These are phyloP conservation scores for Noctua janthe DNA, from an alignment of 2,888 invertebrate species.

Conservation along the genomic window DNA sequence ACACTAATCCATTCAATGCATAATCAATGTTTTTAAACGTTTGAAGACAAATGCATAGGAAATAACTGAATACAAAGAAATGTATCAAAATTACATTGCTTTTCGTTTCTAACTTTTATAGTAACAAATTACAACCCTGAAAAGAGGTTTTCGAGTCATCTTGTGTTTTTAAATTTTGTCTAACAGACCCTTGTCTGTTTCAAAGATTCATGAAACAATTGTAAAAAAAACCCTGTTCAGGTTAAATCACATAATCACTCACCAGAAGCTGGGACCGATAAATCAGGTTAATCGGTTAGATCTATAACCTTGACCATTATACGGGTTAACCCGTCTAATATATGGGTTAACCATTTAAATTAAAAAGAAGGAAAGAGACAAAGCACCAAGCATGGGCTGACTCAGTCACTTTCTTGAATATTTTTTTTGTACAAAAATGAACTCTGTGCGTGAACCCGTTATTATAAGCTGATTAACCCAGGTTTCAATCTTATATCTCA, in stretches of 20 bases:
- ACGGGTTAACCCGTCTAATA: neutral
- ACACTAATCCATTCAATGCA: conserved; percentile 54
- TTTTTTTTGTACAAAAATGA: neutral
- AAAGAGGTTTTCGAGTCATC: neutral
- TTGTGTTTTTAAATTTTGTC: too few species aligned
- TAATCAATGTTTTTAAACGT: neutral
- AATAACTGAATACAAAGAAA: neutral
- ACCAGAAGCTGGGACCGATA: too few species aligned
- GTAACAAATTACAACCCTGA: too few species aligned
- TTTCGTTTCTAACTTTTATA: neutral
- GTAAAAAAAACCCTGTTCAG: too few species aligned
- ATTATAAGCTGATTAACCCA: too few species aligned
- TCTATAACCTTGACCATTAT: neutral
- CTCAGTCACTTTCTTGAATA: neutral
- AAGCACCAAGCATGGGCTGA: neutral
- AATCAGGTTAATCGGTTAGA: neutral
- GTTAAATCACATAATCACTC: too few species aligned
- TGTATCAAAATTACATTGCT: neutral
- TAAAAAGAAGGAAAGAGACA: neutral
- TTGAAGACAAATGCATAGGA: neutral
- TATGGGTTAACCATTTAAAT: neutral
- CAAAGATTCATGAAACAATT: too few species aligned
- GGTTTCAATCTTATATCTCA: too few species aligned
- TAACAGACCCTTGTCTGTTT: too few species aligned
- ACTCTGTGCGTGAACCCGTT: too few species aligned